Percentiles rank a stretch among this genome's conserved stretches.
phyloP scores from a whole-genome alignment of 2,797 vertebrate genomes.

The Acanthis flammea region DNA sequence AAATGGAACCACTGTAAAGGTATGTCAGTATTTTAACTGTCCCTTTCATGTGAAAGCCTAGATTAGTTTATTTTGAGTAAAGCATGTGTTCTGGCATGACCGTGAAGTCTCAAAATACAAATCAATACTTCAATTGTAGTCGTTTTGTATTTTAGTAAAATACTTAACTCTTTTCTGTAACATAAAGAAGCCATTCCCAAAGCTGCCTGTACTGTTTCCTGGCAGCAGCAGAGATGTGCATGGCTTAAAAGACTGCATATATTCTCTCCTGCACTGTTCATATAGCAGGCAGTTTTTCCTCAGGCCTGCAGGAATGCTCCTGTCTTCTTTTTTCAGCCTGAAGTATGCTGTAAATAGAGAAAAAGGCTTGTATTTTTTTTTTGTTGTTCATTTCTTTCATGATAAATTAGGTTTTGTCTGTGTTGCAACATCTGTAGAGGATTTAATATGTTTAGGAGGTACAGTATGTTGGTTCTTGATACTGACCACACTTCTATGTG shows the following conservation, averaged over 20 bases:
- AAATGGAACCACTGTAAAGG: constrained; percentile 63
- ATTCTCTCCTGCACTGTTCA: not conserved
- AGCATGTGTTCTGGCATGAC: constrained; percentile 53
- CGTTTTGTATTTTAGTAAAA: constrained; percentile 4
- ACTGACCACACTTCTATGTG: not conserved
- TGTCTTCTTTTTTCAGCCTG: not conserved
- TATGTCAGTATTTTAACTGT: constrained; percentile 64
- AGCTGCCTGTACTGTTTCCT: not conserved
- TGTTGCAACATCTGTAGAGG: not conserved
- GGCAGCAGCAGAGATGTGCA: constrained; percentile 8
- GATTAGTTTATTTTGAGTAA: constrained; percentile 9
- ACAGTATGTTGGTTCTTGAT: not conserved
- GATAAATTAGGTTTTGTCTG: not conserved
- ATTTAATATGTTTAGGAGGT: not conserved
- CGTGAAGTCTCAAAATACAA: not conserved
- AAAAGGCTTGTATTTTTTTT: not conserved
- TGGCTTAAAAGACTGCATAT: not conserved
- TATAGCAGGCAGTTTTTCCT: not conserved
- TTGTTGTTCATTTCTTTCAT: not conserved
- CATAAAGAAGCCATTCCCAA: not conserved
- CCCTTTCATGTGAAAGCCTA: constrained; percentile 52
- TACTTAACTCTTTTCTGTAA: not conserved
- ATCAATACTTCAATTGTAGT: not conserved
- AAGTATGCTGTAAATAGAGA: not conserved
- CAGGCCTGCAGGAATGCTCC: not conserved